Conservation (phyloP, 2,797 vertebrate genomes). For the Phalloptychus januarius region DNA sequence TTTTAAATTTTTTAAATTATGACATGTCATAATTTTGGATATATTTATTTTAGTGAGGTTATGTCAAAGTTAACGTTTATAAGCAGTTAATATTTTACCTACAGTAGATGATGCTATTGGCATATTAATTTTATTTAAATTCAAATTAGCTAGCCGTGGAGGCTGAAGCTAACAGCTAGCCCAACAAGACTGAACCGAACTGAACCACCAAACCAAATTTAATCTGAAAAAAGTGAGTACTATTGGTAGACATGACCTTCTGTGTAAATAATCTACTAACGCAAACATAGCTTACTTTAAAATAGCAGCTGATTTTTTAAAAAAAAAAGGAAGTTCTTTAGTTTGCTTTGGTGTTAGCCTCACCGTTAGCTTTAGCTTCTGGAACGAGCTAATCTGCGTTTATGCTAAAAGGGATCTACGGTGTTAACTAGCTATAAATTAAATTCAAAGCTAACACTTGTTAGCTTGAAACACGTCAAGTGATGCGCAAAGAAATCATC, state of each 20-base stretch:
- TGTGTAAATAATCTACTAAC: background rate
- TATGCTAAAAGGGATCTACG: background rate
- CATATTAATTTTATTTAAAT: background rate
- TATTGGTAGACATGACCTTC: background rate
- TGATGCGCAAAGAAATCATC: background rate
- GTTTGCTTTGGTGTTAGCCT: background rate
- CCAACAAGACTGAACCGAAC: background rate
- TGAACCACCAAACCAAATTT: background rate
- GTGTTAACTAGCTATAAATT: background rate
- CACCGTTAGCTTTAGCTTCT: background rate
- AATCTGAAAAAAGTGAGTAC: too few relatives aligned
- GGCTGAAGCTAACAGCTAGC: background rate
- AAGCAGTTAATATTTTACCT: background rate
- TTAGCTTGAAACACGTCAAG: background rate
- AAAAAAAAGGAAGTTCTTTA: background rate
- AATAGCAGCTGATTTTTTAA: too few relatives aligned
- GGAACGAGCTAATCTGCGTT: background rate
- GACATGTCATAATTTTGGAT: background rate
- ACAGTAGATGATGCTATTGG: background rate
- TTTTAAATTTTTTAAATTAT: too few relatives aligned
- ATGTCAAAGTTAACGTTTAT: background rate
- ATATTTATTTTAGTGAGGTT: background rate
- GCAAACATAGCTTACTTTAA: background rate
- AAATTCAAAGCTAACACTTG: background rate
- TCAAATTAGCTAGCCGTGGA: background rate